These are phyloP conservation scores for Nematolebias whitei DNA, from an alignment of 2,113 vertebrate genomes.

Conservation along the genomic window DNA sequence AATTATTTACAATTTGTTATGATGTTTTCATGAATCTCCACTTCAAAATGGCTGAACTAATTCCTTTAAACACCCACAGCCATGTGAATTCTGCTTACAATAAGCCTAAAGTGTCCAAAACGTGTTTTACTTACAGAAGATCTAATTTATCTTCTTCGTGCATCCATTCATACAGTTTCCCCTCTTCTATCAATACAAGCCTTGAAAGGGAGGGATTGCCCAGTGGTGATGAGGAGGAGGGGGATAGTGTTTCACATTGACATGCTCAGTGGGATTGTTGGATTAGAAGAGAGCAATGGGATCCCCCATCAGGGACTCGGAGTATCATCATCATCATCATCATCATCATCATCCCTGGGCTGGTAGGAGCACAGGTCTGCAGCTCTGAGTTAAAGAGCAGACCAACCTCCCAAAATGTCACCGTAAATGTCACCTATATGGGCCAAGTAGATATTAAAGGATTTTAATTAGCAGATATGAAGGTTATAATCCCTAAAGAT, in stretches of 20 bases:
- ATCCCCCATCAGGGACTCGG: conserved; percentile 70
- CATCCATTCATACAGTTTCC: conserved; percentile 37
- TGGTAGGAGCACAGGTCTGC: conserved; percentile 51
- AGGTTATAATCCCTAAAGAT: conserved; percentile 26
- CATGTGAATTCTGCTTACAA: background rate
- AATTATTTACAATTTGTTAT: too few relatives aligned
- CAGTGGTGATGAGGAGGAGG: conserved; percentile 1
- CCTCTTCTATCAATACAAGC: conserved; percentile 46
- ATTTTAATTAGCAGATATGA: conserved; percentile 38
- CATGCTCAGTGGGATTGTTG: conserved; percentile 79
- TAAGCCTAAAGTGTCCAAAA: conserved; percentile 62
- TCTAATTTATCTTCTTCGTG: conserved; percentile 65
- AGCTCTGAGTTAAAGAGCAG: conserved; percentile 40
- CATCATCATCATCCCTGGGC: conserved; percentile 10
- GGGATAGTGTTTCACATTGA: conserved; percentile 76
- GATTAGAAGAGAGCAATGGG: conserved; percentile 75
- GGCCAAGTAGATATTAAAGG: conserved; percentile 27
- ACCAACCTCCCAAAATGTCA: conserved; percentile 51
- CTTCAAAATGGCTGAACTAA: too few relatives aligned
- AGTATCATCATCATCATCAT: conserved; percentile 52
- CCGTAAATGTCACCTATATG: conserved; percentile 50
- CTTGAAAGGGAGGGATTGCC: conserved; percentile 42
- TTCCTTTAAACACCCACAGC: too few relatives aligned
- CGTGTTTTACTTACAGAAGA: conserved; percentile 58
- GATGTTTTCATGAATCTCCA: too few relatives aligned